Evolutionary conservation across 2,797 vertebrate species (phyloP), one percentile per base, ranked within the genome.

Genomic region (Falco biarmicus): DNA sequence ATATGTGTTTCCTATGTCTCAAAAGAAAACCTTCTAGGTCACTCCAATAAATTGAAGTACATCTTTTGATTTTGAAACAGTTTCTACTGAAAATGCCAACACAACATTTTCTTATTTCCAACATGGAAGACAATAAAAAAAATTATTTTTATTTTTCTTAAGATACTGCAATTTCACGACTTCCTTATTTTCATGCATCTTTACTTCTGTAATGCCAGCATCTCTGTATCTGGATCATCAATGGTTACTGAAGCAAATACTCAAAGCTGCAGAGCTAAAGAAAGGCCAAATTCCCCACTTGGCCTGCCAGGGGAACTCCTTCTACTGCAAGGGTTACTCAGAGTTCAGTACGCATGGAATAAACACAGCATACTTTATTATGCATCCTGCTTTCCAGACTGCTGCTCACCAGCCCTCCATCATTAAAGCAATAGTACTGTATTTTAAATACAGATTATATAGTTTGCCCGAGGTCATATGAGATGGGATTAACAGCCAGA

Each of bases 301-400:
- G 60, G 71, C 51, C 76, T 96, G 91, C 66, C 79, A 95, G 39
- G 57, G 78, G 31, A 93, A 87, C 89, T 87, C 59, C 56, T 66
- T 83, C 76, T 45, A 24, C 68, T 85, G 63, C 64, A 63, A 92
- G 76, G 91, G 91, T 94, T 85, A 96, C 84, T 73, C 45, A 60
- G 91, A 95, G 93, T 95, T 95, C 89, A 92, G 84, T 28, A 79
- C 64, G 76, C 64, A 68, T 17, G 75, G 86, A 68, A 93, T 90
- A 90, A 90, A 92, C 76, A 90, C 59, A 87, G 61, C 56, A 22
- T 25, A 75, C 68, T 66, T 66, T 39, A 87, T 60, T 81, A 87
- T 54, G 86, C 83, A 82, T 66, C 57, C 83, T 75, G 71, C 80
- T 75, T 70, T 66, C 39, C 83, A 87, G 71, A n/a, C 56, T 73